phyloP scores from a whole-genome alignment of 1,140 invertebrate genomes.

The Brachionus manjavacas region DNA sequence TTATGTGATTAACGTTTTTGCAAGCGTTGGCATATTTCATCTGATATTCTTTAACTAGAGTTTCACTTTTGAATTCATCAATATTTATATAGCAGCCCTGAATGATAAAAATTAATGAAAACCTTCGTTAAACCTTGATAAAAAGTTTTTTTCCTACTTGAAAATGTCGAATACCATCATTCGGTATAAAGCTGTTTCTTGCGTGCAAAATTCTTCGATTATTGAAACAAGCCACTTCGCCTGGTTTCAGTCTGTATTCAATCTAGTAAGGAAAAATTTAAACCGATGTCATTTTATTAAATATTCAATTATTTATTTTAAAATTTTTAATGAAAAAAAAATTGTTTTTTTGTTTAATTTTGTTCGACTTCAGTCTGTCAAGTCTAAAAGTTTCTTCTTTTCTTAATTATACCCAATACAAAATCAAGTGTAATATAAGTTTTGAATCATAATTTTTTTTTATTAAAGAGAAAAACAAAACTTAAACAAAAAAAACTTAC shows the following conservation, averaged over 20 bases:
- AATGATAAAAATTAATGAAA: slow-evolving; percentile 29
- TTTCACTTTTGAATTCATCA: slow-evolving; percentile 51
- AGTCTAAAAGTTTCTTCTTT: no score
- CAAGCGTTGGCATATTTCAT: background rate
- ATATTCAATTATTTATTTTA: background rate
- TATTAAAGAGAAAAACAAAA: background rate
- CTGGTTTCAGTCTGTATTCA: slow-evolving; percentile 46
- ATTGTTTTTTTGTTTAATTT: background rate
- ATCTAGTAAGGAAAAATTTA: slow-evolving; percentile 45
- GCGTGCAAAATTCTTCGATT: slow-evolving; percentile 53
- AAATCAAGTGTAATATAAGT: background rate
- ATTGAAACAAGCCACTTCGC: slow-evolving; percentile 51
- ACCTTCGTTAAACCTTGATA: background rate
- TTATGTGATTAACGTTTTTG: slow-evolving; percentile 10
- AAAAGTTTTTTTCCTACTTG: slow-evolving; percentile 45
- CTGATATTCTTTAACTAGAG: slow-evolving; percentile 31
- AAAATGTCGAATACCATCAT: slow-evolving; percentile 49
- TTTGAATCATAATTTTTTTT: background rate
- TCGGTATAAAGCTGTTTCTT: slow-evolving; percentile 47
- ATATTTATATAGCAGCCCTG: slow-evolving; percentile 54
- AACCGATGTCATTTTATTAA: no score
- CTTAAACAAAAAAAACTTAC: slow-evolving; percentile 44
- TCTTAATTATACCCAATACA: no score
- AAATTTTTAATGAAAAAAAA: background rate
- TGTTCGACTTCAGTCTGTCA: no score